phyloP scores from a whole-genome alignment of 2,888 invertebrate genomes.

The Ormyrus thymus region DNA sequence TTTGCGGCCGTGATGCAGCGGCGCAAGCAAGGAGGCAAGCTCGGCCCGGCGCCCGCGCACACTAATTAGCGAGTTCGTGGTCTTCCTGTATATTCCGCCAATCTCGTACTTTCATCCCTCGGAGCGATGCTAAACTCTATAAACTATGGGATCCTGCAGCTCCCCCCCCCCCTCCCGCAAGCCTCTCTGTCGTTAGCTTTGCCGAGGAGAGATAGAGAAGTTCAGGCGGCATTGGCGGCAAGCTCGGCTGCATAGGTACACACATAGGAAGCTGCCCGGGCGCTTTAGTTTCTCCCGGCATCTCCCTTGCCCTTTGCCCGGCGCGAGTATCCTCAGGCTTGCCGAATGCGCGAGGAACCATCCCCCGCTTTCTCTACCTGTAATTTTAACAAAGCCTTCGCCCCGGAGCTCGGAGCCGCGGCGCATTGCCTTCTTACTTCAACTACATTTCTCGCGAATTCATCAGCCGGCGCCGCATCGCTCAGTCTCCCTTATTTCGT shows the following conservation, averaged over 20 bases:
- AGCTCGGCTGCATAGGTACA: too few relatives aligned
- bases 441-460: conserved; percentile 48
- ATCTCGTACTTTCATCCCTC: conserved; percentile 60
- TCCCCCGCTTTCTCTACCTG: conserved; percentile 14
- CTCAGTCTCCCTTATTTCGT: conserved; percentile 45
- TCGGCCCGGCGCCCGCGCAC: conserved; percentile 6
- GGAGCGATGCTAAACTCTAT: conserved; percentile 59
- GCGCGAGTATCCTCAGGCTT: neutral
- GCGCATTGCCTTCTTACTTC: conserved; percentile 46
- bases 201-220: neutral
- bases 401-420: conserved; percentile 25
- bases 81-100: conserved; percentile 57
- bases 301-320: neutral
- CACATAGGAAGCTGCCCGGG: too few relatives aligned
- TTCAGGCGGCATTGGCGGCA: too few relatives aligned
- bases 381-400: conserved; percentile 38
- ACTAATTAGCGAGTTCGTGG: conserved; percentile 58
- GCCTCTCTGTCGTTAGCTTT: conserved; percentile 9
- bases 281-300: too few relatives aligned
- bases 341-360: neutral
- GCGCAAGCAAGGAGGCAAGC: too few relatives aligned
- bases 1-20: conserved; percentile 31
- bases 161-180: neutral
- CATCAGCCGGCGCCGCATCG: conserved; percentile 35
- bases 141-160: conserved; percentile 55